These are phyloP conservation scores for Nebria brevicollis DNA, from an alignment of 2,888 invertebrate genomes.

Conservation along the genomic window DNA sequence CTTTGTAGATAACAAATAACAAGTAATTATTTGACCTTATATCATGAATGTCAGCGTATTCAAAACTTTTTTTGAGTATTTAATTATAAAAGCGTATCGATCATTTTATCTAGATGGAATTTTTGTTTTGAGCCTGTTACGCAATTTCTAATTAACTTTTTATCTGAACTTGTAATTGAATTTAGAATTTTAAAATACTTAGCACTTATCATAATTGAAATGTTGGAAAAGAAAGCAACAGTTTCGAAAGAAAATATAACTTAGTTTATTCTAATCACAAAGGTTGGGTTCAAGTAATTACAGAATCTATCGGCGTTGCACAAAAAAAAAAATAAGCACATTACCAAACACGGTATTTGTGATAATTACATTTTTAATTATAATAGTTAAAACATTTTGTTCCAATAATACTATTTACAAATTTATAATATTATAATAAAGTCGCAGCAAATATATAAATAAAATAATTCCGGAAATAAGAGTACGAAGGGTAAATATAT, in stretches of 20 bases:
- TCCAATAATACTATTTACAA: constrained; percentile 16
- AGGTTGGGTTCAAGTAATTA: constrained; percentile 37
- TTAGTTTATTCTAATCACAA: constrained; percentile 40
- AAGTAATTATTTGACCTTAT: constrained; percentile 37
- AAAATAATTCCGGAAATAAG: constrained; percentile 9
- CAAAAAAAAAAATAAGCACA: constrained; percentile 6
- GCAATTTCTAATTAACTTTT: neutral
- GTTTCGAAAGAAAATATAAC: constrained; percentile 32
- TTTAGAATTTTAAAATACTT: neutral
- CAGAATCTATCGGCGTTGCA: neutral
- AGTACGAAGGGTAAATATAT: neutral
- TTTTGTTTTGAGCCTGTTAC: neutral
- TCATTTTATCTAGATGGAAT: constrained; percentile 11
- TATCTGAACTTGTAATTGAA: neutral
- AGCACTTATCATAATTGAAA: constrained; percentile 36
- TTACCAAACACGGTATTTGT: neutral
- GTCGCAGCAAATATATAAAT: neutral
- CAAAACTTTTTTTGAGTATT: constrained; percentile 26
- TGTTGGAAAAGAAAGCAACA: constrained; percentile 8
- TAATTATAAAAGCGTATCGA: neutral
- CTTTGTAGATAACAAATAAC: neutral
- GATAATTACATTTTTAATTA: constrained; percentile 6
- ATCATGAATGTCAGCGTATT: constrained; percentile 26
- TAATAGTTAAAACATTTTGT: neutral
- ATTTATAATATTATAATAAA: neutral